These are phyloP conservation scores for Limonius californicus DNA, from an alignment of 1,140 invertebrate genomes.

Conservation along the genomic window DNA sequence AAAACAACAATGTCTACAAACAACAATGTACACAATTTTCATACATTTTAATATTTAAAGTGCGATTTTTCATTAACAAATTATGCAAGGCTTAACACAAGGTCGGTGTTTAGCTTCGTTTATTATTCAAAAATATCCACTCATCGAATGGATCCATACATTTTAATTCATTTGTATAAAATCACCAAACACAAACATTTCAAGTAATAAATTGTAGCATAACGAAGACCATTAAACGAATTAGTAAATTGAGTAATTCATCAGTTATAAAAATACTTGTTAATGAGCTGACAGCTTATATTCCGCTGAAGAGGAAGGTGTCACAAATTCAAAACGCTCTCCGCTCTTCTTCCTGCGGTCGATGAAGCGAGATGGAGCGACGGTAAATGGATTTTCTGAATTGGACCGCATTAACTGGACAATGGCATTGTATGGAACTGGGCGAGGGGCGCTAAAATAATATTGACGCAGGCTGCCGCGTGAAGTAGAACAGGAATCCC, in stretches of 20 bases:
- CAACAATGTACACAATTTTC: neutral
- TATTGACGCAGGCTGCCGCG: constrained; percentile 25
- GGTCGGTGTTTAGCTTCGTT: too few species aligned
- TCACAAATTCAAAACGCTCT: neutral
- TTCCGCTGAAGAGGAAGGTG: neutral
- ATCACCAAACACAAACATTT: neutral
- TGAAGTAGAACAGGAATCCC: constrained; percentile 21
- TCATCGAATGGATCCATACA: neutral
- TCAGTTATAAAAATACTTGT: constrained; percentile 19
- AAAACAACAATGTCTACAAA: too few species aligned
- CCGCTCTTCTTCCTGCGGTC: too few species aligned
- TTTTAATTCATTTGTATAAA: neutral
- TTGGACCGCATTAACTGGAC: constrained; percentile 18
- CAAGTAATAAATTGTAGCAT: too few species aligned
- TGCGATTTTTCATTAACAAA: too few species aligned
- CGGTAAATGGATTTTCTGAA: constrained; percentile 17
- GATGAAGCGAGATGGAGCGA: neutral
- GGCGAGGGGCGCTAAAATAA: constrained; percentile 22
- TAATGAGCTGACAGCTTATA: constrained; percentile 12
- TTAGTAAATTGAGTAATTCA: constrained; percentile 8
- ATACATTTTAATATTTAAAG: too few species aligned
- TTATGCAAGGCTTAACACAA: too few species aligned
- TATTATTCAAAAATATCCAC: too few species aligned
- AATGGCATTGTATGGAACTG: constrained; percentile 12
- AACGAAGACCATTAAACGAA: neutral